Base-by-base conservation (phyloP, 2,888 invertebrate genomes). In the Amorpha juglandis region DNA sequence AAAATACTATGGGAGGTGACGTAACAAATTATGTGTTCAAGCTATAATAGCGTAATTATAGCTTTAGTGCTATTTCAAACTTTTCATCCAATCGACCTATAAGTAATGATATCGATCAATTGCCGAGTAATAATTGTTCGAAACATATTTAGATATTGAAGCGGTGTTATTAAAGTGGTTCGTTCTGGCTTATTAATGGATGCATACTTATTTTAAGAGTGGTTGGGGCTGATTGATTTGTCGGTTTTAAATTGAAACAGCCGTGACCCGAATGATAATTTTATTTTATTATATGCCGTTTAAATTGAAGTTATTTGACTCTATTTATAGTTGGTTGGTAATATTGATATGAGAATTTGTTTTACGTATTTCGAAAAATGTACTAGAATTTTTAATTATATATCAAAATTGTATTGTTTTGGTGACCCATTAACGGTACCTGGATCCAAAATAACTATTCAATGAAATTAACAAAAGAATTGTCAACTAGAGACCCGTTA, bases 201-300 rank as follows among this genome's bases (percentile, higher is more conserved):
- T 58, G 38, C 55, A 55, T 16, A 9, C 58, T 58, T 58, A 19
- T 58, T 11, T 42, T 58, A 19, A 58, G 42, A 16, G 19, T 42
- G 58, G 11, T 19, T 38, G 38, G 38, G 6, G 12, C 19, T 42
- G 58, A 19, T 58, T 58, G 58, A 58, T 58, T 58, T 42, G 58
- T 42, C 19, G 19, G 38, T 42, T 58, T 58, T 58, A 58, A 58
- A 58, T 58, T 58, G 58, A 42, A 58, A 42, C 58, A 19, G 42
- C 58, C 58, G 58, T 42, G 58, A 58, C 58, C 58, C 42, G 38
- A 42, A 58, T 58, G 42, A 58, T 58, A 12, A 58, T 19, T 58
- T 42, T 58, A 58, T 21, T n/a, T n/a, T 55, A 55, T 55, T 16
- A 55, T 7, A 19, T 19, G 12, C 11, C 19, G 42, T 42, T 58